Evolutionary conservation across 2,797 vertebrate genomes (phyloP).

Genomic region (Amblyopsis hoosieri): DNA sequence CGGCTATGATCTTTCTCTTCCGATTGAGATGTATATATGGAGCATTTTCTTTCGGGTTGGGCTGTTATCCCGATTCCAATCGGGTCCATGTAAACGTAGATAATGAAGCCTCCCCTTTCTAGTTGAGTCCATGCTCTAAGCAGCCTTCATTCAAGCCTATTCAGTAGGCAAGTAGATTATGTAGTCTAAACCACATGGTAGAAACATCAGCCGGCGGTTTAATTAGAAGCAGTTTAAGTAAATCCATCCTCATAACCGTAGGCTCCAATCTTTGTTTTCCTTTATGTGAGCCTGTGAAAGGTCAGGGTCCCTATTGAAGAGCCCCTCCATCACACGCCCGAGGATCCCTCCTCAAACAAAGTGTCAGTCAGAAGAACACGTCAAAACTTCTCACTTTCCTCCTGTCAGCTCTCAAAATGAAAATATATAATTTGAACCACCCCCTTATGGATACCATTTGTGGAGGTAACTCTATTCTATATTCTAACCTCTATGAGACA

Average conservation of each 20-base stretch:
- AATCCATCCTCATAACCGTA: conserved; percentile 38
- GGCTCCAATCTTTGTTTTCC: conserved; percentile 44
- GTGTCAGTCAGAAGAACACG: conserved; percentile 34
- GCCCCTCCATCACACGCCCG: conserved; percentile 14
- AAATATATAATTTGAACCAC: neutral
- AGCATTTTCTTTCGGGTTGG: too few relatives aligned
- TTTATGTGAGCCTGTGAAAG: conserved; percentile 33
- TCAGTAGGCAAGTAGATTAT: conserved; percentile 17
- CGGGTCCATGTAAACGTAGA: too few relatives aligned
- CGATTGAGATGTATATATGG: too few relatives aligned
- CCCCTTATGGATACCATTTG: neutral
- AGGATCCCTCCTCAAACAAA: conserved; percentile 37
- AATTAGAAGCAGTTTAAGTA: conserved; percentile 63
- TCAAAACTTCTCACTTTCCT: conserved; percentile 3
- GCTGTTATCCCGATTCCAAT: too few relatives aligned
- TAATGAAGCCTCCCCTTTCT: conserved; percentile 39
- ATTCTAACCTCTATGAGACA: too few relatives aligned
- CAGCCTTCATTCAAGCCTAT: conserved; percentile 19
- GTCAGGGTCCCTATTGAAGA: conserved; percentile 38
- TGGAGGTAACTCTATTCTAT: too few relatives aligned
- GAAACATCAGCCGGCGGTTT: conserved; percentile 62
- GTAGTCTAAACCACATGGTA: conserved; percentile 43
- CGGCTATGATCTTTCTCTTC: too few relatives aligned
- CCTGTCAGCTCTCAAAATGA: neutral
- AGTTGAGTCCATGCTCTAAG: conserved; percentile 54